Evolutionary conservation across 2,113 vertebrate species (phyloP), one percentile per base, ranked within the genome.

Genomic region (Psilopogon haemacephalus): DNA sequence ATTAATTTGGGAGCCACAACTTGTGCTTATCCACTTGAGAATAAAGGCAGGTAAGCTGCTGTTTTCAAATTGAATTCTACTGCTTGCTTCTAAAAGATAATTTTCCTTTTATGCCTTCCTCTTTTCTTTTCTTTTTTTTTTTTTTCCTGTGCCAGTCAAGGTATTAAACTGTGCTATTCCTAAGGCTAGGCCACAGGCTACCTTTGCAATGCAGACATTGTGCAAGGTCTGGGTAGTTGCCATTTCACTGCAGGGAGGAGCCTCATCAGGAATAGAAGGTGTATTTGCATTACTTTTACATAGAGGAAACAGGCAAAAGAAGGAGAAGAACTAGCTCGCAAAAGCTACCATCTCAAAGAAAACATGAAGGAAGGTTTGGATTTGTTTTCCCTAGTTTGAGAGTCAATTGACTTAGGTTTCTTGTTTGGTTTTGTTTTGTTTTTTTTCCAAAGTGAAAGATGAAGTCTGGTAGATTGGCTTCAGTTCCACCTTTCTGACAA

Each of bases 261-360:
- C 82, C 89, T 65, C 89, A 90, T 93, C 74, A 76, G 40, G 55
- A 76, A 86, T 38, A 82, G 63, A 82, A 30, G 12, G 55, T 79
- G 40, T 86, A 94, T 96, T 95, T 93, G 84, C 88, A 92, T 96
- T 83, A 76, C 76, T 93, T 96, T 96, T 94, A 71, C 81, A 83
- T 85, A 59, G 37, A 93, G 56, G 55, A 67, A 89, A 90, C 67
- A 6, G 0, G 46, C 40, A 91, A 91, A 89, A 84, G 76, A 89
- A 88, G 89, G 48, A 84, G 84, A 19, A 92, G 70, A 95, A 95
- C 86, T 77, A 92, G 94, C 75, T 96, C 93, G 77, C 75, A 92
- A 69, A 75, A 79, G 6, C 68, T 87, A 24, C 15, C 6, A 19
- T 78, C 59, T 87, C 46, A 86, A 82, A 89, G 14, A 74, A 85